phyloP scores from a whole-genome alignment of 2,113 vertebrate genomes.

The Leucosticte australis region DNA sequence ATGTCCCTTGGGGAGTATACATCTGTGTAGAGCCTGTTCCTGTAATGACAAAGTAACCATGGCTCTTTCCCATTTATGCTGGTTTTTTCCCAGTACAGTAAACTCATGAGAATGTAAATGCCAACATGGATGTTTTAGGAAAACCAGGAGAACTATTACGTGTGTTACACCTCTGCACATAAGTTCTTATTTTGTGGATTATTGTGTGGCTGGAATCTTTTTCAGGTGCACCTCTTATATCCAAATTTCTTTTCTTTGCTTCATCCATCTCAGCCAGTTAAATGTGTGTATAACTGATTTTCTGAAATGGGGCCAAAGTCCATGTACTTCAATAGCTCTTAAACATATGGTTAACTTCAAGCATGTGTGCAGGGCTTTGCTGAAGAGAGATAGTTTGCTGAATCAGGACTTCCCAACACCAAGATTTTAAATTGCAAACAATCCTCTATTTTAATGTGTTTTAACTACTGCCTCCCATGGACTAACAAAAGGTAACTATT shows the following conservation, averaged over 20 bases:
- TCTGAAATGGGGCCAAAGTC: slow-evolving; percentile 56
- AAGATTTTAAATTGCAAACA: slow-evolving; percentile 22
- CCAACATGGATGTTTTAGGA: background rate
- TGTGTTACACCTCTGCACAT: slow-evolving; percentile 1
- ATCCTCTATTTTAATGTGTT: background rate
- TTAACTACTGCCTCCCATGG: background rate
- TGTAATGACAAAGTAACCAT: background rate
- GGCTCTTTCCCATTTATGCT: background rate
- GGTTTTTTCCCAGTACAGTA: background rate
- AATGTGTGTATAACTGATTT: slow-evolving; percentile 34
- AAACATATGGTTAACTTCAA: slow-evolving; percentile 55
- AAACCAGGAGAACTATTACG: background rate
- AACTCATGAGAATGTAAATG: background rate
- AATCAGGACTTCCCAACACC: slow-evolving; percentile 42
- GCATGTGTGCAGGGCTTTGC: slow-evolving; percentile 38
- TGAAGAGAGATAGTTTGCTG: slow-evolving; percentile 31
- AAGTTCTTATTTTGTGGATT: slow-evolving; percentile 41
- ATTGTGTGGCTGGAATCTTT: slow-evolving; percentile 32
- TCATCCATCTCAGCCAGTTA: slow-evolving; percentile 39
- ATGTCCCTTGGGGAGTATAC: background rate
- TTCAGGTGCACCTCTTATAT: slow-evolving; percentile 41
- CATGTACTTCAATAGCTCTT: slow-evolving; percentile 41
- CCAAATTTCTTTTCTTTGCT: slow-evolving; percentile 42
- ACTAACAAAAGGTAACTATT: background rate
- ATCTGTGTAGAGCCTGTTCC: background rate